Evolutionary conservation across 2,888 invertebrate genomes (phyloP).

Genomic region (Chloroclystis v-ata): DNA sequence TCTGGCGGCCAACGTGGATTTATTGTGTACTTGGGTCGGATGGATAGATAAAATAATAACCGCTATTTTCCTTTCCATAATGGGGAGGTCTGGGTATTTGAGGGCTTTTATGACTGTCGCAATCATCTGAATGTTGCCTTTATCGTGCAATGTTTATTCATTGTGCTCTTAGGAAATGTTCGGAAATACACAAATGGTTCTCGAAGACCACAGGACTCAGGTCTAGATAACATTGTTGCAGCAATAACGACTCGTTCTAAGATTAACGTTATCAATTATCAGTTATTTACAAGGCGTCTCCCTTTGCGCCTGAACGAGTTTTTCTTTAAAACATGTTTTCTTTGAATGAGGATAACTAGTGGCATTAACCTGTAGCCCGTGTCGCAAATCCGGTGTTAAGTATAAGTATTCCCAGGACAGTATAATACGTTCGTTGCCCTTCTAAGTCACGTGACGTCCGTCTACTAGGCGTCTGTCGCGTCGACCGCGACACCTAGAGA

Average conservation of each 20-base stretch:
- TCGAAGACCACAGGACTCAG: too few relatives aligned
- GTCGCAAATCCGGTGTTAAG: constrained; percentile 16
- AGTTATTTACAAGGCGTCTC: not conserved
- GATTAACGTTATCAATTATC: not conserved
- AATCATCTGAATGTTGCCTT: constrained; percentile 1
- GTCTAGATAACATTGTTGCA: too few relatives aligned
- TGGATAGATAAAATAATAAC: constrained; percentile 29
- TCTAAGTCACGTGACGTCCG: constrained; percentile 24
- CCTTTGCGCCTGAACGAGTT: not conserved
- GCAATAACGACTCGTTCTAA: not conserved
- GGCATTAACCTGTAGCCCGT: constrained; percentile 4
- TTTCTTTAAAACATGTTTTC: constrained; percentile 3
- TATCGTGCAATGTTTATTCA: constrained; percentile 4
- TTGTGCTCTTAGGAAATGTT: constrained; percentile 4
- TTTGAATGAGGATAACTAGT: constrained; percentile 4
- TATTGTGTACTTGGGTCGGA: constrained; percentile 34
- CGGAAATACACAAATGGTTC: not conserved
- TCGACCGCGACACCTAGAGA: too few relatives aligned
- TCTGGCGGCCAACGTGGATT: constrained; percentile 42
- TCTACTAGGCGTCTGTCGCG: constrained; percentile 16
- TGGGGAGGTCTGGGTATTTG: constrained; percentile 11
- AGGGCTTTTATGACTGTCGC: constrained; percentile 2
- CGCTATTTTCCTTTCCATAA: constrained; percentile 29
- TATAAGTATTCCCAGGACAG: constrained; percentile 35
- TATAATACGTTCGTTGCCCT: constrained; percentile 57